phyloP scores from a whole-genome alignment of 2,888 invertebrate species.

The Coleophora flavipennella region DNA sequence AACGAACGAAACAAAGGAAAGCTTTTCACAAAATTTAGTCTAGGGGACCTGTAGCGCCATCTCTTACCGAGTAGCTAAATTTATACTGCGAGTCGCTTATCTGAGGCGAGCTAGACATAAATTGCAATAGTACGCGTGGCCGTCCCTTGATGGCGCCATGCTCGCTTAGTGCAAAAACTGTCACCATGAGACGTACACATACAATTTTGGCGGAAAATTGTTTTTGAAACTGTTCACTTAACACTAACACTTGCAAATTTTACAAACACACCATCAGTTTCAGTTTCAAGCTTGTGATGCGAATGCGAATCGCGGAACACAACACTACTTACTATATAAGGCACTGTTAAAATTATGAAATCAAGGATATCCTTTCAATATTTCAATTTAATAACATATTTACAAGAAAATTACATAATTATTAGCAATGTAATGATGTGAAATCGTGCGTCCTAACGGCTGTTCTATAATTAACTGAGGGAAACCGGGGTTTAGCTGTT shows the following conservation, averaged over 20 bases:
- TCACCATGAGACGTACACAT: constrained; percentile 74
- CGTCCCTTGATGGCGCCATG: constrained; percentile 73
- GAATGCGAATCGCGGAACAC: too few species aligned
- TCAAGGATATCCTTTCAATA: background rate
- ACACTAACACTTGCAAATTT: too few species aligned
- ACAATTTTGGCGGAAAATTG: constrained; percentile 30
- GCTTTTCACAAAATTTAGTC: constrained; percentile 1
- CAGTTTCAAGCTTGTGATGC: too few species aligned
- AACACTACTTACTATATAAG: too few species aligned
- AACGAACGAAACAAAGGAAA: background rate
- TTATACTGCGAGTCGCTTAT: constrained; percentile 26
- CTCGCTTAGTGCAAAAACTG: constrained; percentile 76
- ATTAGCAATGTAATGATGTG: constrained; percentile 1
- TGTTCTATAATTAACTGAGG: constrained; percentile 54
- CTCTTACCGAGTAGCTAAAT: constrained; percentile 64
- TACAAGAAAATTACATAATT: background rate
- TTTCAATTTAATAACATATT: background rate
- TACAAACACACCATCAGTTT: too few species aligned
- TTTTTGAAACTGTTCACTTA: background rate
- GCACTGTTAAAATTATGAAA: too few species aligned
- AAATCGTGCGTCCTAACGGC: constrained; percentile 39
- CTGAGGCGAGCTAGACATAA: constrained; percentile 42
- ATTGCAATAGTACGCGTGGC: constrained; percentile 65
- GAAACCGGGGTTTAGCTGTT: constrained; percentile 58
- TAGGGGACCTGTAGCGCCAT: constrained; percentile 50